phyloP scores from a whole-genome alignment of 2,113 vertebrate species.

The Pituophis catenifer region DNA sequence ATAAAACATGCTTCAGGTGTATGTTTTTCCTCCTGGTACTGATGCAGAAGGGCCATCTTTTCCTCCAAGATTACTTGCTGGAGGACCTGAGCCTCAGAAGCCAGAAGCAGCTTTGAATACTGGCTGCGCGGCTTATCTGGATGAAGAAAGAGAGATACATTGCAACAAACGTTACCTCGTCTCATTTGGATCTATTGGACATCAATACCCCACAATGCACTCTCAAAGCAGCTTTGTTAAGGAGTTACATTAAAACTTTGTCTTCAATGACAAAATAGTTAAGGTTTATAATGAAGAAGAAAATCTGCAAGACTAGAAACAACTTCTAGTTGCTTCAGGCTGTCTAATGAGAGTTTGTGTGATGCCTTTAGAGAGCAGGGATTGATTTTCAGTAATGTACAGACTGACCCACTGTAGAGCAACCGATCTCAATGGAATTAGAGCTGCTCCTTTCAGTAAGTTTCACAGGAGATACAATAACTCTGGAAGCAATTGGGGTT shows the following conservation, averaged over 20 bases:
- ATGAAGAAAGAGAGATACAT: slow-evolving; percentile 13
- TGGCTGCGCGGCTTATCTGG: slow-evolving; percentile 79
- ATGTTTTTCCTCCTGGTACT: slow-evolving; percentile 84
- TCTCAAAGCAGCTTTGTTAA: not conserved
- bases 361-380: not conserved
- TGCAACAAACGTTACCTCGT: not conserved
- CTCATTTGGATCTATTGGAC: not conserved
- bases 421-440: not conserved
- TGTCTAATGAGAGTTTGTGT: not conserved
- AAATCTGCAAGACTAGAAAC: not conserved
- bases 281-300: not conserved
- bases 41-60: slow-evolving; percentile 77
- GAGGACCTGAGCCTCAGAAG: slow-evolving; percentile 85
- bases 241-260: not conserved
- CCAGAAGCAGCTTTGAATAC: slow-evolving; percentile 94
- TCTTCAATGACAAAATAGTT: not conserved
- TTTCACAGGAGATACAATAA: not conserved
- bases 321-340: not conserved
- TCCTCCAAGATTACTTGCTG: slow-evolving; percentile 83
- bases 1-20: slow-evolving; percentile 87
- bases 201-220: not conserved
- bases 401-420: not conserved
- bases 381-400: not conserved
- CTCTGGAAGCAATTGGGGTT: not conserved
- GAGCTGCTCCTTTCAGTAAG: not conserved